Evolutionary conservation across 2,888 invertebrate species (phyloP), one percentile per base, ranked within the genome.

Genomic region (Hecatera dysodea): DNA sequence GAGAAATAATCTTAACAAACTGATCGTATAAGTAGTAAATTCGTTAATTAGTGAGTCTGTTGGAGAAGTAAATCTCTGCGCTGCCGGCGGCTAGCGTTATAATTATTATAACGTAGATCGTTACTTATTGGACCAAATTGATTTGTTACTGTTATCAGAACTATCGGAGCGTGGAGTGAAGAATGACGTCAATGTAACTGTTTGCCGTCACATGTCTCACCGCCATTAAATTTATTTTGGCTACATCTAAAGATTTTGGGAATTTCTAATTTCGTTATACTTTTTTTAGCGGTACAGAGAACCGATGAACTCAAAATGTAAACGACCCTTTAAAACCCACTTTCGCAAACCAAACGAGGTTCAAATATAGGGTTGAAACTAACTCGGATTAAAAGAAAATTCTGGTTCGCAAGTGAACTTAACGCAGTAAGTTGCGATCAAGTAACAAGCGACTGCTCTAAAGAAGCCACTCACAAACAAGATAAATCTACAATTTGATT

Each of bases 61-160:
- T 48, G 46, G 53, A 36, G 55, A 52, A 67, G 60, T 74, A 67
- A 64, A 77, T 64, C 50, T 74, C 24, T 42, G 36, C 4, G 39
- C 67, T 46, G 63, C 80, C 55, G 48, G 60, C 15, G 75, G 75
- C 39, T 19, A 8, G 3, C 48, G 46, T 55, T 59, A 63, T 79
- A 74, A 63, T 79, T 46, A 63, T 74, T 73, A 66, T 62, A 42
- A 78, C 71, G 27, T 64, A 61, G 55, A 44, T 72, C 24, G 29
- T 72, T 64, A 64, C 39, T 29, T 75, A 62, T 65, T 50, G 33
- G 53, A 53, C 50, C 56, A 53, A 62, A 66, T 75, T 68, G 64
- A 75, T 68, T 80, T 80, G 64, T 80, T 67, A 78, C 72, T 72
- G 52, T 65, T 59, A 76, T 78, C 67, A 50, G 36, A 78, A 52